Conservation (phyloP, 2,797 vertebrate species). For the Platalea minor region DNA sequence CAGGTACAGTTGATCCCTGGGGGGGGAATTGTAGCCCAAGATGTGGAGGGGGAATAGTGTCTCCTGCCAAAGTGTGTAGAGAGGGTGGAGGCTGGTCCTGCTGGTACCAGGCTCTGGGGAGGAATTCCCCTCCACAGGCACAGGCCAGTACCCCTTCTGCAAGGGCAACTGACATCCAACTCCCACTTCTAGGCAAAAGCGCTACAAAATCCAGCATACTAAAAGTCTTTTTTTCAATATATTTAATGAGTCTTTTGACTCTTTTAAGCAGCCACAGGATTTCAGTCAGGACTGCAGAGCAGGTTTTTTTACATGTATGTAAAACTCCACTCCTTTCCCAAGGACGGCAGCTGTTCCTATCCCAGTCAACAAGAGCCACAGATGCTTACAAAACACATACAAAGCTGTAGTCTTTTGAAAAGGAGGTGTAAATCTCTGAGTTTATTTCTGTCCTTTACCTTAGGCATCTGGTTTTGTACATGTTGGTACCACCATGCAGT, state of each 20-base stretch:
- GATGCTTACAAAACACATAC: not conserved
- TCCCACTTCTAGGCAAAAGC: fast-evolving
- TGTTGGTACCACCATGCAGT: not conserved
- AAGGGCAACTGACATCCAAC: not conserved
- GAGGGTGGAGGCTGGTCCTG: not conserved
- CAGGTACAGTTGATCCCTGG: not conserved
- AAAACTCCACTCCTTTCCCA: not conserved
- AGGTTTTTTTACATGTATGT: fast-evolving
- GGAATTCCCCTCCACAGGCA: not conserved
- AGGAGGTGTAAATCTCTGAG: not conserved
- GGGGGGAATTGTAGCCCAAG: not conserved
- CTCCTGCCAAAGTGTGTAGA: not conserved
- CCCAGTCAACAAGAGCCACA: not conserved
- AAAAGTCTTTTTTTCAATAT: not conserved
- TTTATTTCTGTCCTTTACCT: not conserved
- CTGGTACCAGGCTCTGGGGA: not conserved
- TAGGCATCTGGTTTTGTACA: not conserved
- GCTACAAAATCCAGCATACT: not conserved
- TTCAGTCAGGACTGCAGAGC: not conserved
- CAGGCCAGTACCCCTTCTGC: not conserved
- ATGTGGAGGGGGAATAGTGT: not conserved
- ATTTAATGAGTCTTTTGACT: not conserved
- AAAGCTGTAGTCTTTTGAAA: not conserved
- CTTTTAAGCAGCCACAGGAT: not conserved
- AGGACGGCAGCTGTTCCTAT: not conserved